These are phyloP conservation scores for Ephestia elutella DNA, from an alignment of 1,140 invertebrate genomes.

Conservation along the genomic window DNA sequence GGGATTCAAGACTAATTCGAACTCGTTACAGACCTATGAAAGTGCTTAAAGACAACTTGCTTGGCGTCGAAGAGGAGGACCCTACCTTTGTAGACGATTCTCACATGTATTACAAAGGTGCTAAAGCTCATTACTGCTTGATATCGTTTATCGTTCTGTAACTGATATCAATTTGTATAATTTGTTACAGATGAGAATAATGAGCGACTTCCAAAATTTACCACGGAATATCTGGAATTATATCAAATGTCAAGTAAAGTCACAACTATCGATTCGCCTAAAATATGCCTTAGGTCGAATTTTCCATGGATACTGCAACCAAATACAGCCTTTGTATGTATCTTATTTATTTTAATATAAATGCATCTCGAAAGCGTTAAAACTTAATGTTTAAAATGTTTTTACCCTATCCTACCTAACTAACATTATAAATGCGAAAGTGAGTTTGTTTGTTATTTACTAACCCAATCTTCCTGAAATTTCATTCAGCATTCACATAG, in stretches of 20 bases:
- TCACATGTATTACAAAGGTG: slow-evolving; percentile 64
- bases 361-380: too few relatives aligned
- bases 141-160: slow-evolving; percentile 1
- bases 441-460: too few relatives aligned
- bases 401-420: too few relatives aligned
- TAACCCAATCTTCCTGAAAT: too few relatives aligned
- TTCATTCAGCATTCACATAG: too few relatives aligned
- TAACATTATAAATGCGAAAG: too few relatives aligned
- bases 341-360: slow-evolving; percentile 6
- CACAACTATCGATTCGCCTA: slow-evolving; percentile 51
- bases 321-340: slow-evolving; percentile 52
- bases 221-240: slow-evolving; percentile 49
- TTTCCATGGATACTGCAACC: slow-evolving; percentile 64
- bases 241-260: slow-evolving; percentile 56
- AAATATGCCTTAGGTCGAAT: slow-evolving; percentile 48
- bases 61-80: slow-evolving; percentile 51
- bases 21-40: slow-evolving; percentile 63
- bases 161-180: slow-evolving; percentile 16
- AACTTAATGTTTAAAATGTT: too few relatives aligned
- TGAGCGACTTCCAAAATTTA: slow-evolving; percentile 52
- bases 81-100: slow-evolving; percentile 62
- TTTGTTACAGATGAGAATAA: slow-evolving; percentile 53
- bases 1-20: slow-evolving; percentile 56
- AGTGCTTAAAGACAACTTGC: slow-evolving; percentile 56
- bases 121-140: slow-evolving; percentile 9